phyloP scores from a whole-genome alignment of 2,113 vertebrate species.

The Mungos mungo region DNA sequence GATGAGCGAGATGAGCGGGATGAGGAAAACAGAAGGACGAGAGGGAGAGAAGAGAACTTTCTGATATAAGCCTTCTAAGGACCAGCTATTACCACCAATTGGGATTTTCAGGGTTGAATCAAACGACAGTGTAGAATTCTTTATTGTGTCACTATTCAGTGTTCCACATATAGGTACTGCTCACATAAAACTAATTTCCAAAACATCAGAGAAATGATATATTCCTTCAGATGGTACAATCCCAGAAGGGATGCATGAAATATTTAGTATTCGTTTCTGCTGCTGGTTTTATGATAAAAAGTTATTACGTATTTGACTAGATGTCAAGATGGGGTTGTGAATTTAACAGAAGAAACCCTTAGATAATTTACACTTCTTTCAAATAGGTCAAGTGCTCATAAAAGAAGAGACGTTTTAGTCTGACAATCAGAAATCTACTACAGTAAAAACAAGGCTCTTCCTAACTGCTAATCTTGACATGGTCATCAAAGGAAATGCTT shows the following conservation, averaged over 20 bases:
- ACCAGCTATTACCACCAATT: not conserved
- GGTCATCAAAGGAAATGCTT: not conserved
- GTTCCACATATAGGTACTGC: not conserved
- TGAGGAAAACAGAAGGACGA: too few relatives aligned
- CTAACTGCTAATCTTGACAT: not conserved
- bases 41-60: not conserved
- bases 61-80: not conserved
- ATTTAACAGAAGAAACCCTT: constrained; percentile 43
- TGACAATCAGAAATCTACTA: not conserved
- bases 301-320: not conserved
- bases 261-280: constrained; percentile 34
- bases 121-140: not conserved
- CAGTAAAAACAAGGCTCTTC: not conserved
- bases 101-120: not conserved
- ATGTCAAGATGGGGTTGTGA: constrained; percentile 14
- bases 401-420: not conserved
- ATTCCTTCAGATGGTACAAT: not conserved
- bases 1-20: not conserved
- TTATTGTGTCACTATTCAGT: constrained; percentile 13
- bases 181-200: constrained; percentile 36
- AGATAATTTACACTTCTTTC: constrained; percentile 36
- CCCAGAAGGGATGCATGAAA: not conserved
- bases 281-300: constrained; percentile 42
- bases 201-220: constrained; percentile 25
- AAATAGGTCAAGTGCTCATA: constrained; percentile 31